A percentile compares a stretch with the other conserved stretches of the same genome.
Evolutionary conservation across 1,140 invertebrate species (phyloP).

Genomic region (Drosophila kepulauana): DNA sequence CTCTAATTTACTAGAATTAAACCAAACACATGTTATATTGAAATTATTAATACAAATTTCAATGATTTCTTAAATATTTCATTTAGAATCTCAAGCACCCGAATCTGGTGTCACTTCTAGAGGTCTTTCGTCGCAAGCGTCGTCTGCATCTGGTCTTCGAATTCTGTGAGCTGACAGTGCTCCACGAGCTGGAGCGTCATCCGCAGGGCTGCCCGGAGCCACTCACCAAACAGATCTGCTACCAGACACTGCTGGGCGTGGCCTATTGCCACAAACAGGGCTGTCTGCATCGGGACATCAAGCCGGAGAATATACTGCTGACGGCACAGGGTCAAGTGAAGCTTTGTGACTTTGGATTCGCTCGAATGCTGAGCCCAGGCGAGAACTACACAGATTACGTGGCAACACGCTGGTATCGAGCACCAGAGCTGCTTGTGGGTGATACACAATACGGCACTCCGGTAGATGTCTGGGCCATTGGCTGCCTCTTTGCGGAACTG

Average conservation of each 20-base stretch:
- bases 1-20: no score
- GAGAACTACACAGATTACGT: conserved; percentile 99
- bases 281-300: conserved; percentile 98
- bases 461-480: conserved; percentile 96
- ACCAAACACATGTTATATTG: no score
- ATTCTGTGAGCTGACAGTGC: conserved; percentile 98
- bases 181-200: conserved; percentile 98
- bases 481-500: conserved; percentile 95
- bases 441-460: conserved; percentile 98
- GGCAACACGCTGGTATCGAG: conserved; percentile 99
- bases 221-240: conserved; percentile 96
- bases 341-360: conserved; percentile 99
- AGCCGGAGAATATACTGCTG: conserved; percentile 99
- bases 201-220: conserved; percentile 93
- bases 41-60: no score
- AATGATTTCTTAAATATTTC: background rate
- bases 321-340: conserved; percentile 97
- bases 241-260: conserved; percentile 97
- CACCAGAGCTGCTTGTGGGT: conserved; percentile 98
- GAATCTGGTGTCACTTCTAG: conserved; percentile 98
- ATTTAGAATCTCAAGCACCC: conserved; percentile 98
- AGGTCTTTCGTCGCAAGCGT: conserved; percentile 98
- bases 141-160: conserved; percentile 99
- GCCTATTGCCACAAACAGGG: conserved; percentile 98
- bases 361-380: conserved; percentile 97